These are phyloP conservation scores for Petrocephalus microphthalmus DNA, from an alignment of 2,113 vertebrate species.

Conservation along the genomic window DNA sequence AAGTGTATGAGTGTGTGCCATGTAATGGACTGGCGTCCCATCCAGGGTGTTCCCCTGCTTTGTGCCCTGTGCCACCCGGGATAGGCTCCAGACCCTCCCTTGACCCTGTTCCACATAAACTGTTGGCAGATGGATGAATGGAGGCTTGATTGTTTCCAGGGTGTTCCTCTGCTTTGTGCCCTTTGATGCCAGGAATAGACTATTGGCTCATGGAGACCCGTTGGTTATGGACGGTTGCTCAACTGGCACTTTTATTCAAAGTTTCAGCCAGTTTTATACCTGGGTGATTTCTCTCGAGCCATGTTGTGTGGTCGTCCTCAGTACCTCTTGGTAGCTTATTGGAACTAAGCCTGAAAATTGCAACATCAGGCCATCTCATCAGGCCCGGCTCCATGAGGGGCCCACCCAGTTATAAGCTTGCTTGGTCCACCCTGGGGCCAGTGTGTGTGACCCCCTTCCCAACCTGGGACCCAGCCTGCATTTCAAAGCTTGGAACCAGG, in stretches of 20 bases:
- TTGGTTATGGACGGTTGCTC: neutral
- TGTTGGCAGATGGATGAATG: neutral
- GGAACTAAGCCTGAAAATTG: neutral
- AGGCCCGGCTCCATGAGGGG: neutral
- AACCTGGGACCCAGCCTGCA: neutral
- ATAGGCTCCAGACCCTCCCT: neutral
- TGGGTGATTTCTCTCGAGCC: neutral
- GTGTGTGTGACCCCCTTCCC: neutral
- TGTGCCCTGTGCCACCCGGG: neutral
- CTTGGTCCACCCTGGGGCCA: neutral
- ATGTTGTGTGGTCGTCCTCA: neutral
- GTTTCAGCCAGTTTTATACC: neutral
- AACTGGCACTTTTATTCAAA: neutral
- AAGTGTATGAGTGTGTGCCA: neutral
- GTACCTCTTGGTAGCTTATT: neutral
- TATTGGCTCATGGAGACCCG: neutral
- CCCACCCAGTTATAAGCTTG: neutral
- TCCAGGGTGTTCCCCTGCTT: neutral
- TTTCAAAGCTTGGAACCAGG: neutral
- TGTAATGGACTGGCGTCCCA: neutral
- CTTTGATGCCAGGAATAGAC: neutral
- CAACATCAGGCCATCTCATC: neutral
- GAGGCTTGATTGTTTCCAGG: neutral
- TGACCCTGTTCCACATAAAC: neutral
- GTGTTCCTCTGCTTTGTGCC: neutral